Base-by-base conservation (phyloP, 2,888 invertebrate species). In the Rhaphigaster nebulosa region DNA sequence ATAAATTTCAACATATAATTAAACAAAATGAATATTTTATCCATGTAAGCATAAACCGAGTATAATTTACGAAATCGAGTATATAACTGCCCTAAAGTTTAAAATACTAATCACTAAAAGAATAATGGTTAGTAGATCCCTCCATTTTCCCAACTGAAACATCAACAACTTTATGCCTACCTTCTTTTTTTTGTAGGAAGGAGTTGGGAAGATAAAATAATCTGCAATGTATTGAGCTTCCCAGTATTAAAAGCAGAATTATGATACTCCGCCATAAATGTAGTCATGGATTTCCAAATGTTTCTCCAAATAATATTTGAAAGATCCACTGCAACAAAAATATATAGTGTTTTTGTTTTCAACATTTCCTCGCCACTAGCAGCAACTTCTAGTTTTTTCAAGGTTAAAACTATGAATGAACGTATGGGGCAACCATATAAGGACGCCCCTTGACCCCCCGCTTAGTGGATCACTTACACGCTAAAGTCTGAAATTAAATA, bases 121-220 rank as follows among this genome's bases (percentile, higher is more conserved):
- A 45, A 91, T 29, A 29, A 65, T 34, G 29, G 65, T 65, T 65
- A 65, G 65, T 65, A 29, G 65, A 29, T 65, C 65, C 65, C 65
- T 65, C 65, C 29, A 65, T 65, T 65, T 15, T 1, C 65, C 65
- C 65, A 29, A 65, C 12, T 29, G 65, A 65, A 65, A 65, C 65
- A 65, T 65, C 65, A 65, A 65, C 65, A 65, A 65, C 65, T 65
- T 65, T 29, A 34, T 65, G 65, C 65, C 65, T 65, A 65, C 65
- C 65, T 65, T 65, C 65, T 29, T 65, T 65, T 15, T 20, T 65
- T 65, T 65, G 65, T n/a, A n/a, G n/a, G 65, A 65, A 34, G 65
- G 65, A 65, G 65, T 29, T 29, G 29, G 65, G 65, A 65, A 65
- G 65, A 65, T 29, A 65, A 65, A 65, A 65, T 65, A 65, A 29